phyloP scores from a whole-genome alignment of 2,797 vertebrate genomes.

The Gadopsis bispinosus region DNA sequence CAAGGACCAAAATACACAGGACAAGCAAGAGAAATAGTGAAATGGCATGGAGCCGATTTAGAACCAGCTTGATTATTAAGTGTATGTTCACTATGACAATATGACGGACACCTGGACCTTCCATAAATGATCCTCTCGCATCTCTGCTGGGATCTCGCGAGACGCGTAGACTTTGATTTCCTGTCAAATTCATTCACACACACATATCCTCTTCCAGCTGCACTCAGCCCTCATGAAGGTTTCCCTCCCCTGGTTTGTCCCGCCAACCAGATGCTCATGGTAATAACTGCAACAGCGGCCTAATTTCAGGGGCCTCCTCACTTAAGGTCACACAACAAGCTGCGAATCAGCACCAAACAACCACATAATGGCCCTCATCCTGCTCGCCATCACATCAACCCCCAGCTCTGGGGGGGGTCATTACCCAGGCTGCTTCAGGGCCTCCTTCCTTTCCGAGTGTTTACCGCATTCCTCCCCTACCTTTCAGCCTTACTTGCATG shows the following conservation, averaged over 20 bases:
- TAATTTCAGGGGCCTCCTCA: constrained; percentile 76
- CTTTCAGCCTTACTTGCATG: constrained; percentile 62
- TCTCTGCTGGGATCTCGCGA: too few species aligned
- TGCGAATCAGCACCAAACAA: constrained; percentile 72
- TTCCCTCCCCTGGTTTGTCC: constrained; percentile 30
- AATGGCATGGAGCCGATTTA: too few species aligned
- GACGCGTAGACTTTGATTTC: neutral
- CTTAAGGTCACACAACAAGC: constrained; percentile 63
- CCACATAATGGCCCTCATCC: constrained; percentile 84
- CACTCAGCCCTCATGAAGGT: neutral
- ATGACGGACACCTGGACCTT: too few species aligned
- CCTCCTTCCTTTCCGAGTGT: constrained; percentile 75
- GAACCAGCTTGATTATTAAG: neutral
- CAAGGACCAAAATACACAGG: too few species aligned
- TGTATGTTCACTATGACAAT: too few species aligned
- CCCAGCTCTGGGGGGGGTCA: constrained; percentile 60
- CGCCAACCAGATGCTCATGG: constrained; percentile 51
- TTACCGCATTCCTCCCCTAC: constrained; percentile 82
- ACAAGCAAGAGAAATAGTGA: too few species aligned
- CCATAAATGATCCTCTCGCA: too few species aligned
- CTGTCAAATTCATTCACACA: neutral
- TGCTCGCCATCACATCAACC: constrained; percentile 73
- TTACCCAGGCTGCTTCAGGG: constrained; percentile 77
- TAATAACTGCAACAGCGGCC: constrained; percentile 51
- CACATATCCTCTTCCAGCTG: neutral